Base-by-base conservation (phyloP, 2,113 vertebrate species). In the Nibea albiflora region DNA sequence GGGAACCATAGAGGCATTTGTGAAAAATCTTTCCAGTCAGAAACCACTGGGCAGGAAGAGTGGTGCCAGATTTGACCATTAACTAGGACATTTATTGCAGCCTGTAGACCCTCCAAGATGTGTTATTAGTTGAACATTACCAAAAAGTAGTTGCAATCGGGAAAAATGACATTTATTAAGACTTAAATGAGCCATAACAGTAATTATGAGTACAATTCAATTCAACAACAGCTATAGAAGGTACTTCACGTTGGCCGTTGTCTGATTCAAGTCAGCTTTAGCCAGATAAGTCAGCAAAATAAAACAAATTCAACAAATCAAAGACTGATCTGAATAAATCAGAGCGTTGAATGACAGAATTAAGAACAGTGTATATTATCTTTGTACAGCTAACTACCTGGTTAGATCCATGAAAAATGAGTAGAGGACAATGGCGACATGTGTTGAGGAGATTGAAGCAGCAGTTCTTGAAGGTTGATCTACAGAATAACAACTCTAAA, bases 1-100 rank as follows among this genome's bases (percentile, higher is more conserved):
- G 57, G 80, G 70, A 80, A 69, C 42, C 84, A 62, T 46, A 56
- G 16, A 85, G 26, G 60, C 15, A 17, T 69, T 71, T 80, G 24
- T 63, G 39, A 31, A 68, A 52, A 83, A 72, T 57, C 44, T 24
- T 83, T 39, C 24, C 31, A 22, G 49, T 53, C 63, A 72, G 71
- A 63, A 66, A 57, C 63, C 65, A 24, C 60, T 60, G 57, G 44
- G 47, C 44, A 81, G 66, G 57, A 81, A 16, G 20, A 58, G 39
- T 22, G 60, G 49, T 31, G 58, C 44, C 46, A 71, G 42, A 71
- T 68, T 53, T 47, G 42, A 73, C 58, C 31, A 53, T 62, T 17
- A 46, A 22, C 20, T 22, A 39, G 35, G 35, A 39, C 35, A 39
- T 9, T 39, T 6, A 39, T 39, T 39, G 35, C 35, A 39, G 35